These are phyloP conservation scores for Oasisia sp. DNA, from an alignment of 2,888 invertebrate species.

Conservation along the genomic window DNA sequence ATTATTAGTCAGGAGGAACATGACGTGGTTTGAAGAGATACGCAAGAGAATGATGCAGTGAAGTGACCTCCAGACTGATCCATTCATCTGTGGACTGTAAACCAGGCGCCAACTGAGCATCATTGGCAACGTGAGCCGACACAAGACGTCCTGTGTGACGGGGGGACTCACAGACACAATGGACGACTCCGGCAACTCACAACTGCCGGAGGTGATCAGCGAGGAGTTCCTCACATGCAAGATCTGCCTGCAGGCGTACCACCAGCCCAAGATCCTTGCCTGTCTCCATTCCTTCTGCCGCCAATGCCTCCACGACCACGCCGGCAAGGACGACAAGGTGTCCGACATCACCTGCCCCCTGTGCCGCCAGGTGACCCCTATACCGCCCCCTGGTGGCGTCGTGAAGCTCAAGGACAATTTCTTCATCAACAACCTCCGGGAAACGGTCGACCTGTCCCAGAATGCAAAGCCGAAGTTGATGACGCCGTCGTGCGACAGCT, in stretches of 20 bases:
- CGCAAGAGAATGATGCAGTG: not conserved
- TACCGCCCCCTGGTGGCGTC: slow-evolving; percentile 18
- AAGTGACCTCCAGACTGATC: not conserved
- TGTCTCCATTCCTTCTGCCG: slow-evolving; percentile 37
- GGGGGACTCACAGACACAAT: not conserved
- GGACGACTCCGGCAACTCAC: not conserved
- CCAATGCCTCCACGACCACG: slow-evolving; percentile 31
- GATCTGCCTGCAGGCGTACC: slow-evolving; percentile 30
- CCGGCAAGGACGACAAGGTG: slow-evolving; percentile 8
- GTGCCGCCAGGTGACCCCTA: slow-evolving; percentile 31
- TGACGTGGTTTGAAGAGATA: not conserved
- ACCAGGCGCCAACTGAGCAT: not conserved
- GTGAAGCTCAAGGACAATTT: slow-evolving; percentile 32
- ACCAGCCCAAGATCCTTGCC: slow-evolving; percentile 34
- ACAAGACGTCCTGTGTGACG: not conserved
- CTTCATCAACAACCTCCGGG: slow-evolving; percentile 33
- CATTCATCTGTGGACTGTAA: not conserved
- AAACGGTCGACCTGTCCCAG: slow-evolving; percentile 25
- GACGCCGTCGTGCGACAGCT: slow-evolving; percentile 28
- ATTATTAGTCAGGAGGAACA: not conserved
- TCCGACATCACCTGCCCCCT: slow-evolving; percentile 30
- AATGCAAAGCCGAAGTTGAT: not conserved
- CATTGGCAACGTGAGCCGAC: not conserved
- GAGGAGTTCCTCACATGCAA: slow-evolving; percentile 37
- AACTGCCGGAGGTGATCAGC: slow-evolving; percentile 32